phyloP scores from a whole-genome alignment of 2,888 invertebrate genomes.

The Caradrina kadenii region DNA sequence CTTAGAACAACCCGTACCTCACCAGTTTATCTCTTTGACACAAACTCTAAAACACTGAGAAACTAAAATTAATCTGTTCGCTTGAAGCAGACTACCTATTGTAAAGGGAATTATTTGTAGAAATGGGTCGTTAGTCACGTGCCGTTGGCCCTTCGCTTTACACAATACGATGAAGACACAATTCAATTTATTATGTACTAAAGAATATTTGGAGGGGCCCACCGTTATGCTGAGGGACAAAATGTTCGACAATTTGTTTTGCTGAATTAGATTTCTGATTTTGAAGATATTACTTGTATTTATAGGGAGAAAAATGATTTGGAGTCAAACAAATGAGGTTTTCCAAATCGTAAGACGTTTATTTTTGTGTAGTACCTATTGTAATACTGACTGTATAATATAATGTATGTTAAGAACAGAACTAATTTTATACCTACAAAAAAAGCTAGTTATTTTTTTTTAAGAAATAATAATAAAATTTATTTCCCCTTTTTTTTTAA shows the following conservation, averaged over 20 bases:
- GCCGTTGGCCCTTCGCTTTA: constrained; percentile 52
- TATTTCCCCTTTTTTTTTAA: no score
- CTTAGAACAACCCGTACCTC: constrained; percentile 31
- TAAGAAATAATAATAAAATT: no score
- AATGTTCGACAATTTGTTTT: constrained; percentile 57
- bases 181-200: constrained; percentile 66
- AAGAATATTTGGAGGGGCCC: constrained; percentile 62
- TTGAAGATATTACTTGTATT: constrained; percentile 47
- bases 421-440: no score
- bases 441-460: no score
- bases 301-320: constrained; percentile 35
- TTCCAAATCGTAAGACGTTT: constrained; percentile 8
- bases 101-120: constrained; percentile 59
- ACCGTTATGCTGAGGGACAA: constrained; percentile 49
- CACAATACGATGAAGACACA: constrained; percentile 63
- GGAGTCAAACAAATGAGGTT: constrained; percentile 21
- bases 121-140: constrained; percentile 63
- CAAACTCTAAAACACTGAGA: constrained; percentile 43
- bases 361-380: background rate
- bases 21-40: constrained; percentile 33
- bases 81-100: constrained; percentile 51
- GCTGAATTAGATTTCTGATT: constrained; percentile 56
- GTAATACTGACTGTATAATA: no score
- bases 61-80: constrained; percentile 60
- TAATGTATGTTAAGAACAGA: no score